Conservation (phyloP, 2,888 invertebrate species). For the Tiliacea citrago region DNA sequence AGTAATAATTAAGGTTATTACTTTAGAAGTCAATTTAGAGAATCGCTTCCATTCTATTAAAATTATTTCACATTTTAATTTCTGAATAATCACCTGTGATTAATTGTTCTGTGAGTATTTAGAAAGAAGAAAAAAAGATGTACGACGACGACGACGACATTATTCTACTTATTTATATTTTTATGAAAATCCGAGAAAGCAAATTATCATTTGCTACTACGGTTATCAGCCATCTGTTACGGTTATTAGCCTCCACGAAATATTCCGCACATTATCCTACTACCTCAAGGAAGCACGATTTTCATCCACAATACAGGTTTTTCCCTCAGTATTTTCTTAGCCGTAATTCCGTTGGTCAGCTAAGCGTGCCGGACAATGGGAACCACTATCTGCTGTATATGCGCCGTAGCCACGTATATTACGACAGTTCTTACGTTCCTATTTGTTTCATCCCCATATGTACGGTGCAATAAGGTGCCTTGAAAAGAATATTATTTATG, state of each 20-base stretch:
- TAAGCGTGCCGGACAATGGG: slow-evolving; percentile 84
- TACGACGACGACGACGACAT: too few species aligned
- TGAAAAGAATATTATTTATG: slow-evolving; percentile 90
- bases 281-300: slow-evolving; percentile 59
- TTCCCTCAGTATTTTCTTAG: slow-evolving; percentile 57
- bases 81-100: neutral
- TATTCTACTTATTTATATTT: neutral
- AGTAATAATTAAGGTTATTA: neutral
- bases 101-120: too few species aligned
- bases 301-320: slow-evolving; percentile 58
- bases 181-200: neutral
- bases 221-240: neutral
- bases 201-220: too few species aligned
- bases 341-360: slow-evolving; percentile 79
- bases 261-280: slow-evolving; percentile 12
- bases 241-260: slow-evolving; percentile 20
- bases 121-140: too few species aligned
- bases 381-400: slow-evolving; percentile 74
- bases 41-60: neutral
- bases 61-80: neutral
- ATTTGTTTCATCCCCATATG: slow-evolving; percentile 83
- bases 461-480: slow-evolving; percentile 83
- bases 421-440: slow-evolving; percentile 77
- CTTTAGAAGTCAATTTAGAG: neutral
- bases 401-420: slow-evolving; percentile 72